Evolutionary conservation across 2,888 invertebrate species (phyloP).

Genomic region (Leucophenga montana): DNA sequence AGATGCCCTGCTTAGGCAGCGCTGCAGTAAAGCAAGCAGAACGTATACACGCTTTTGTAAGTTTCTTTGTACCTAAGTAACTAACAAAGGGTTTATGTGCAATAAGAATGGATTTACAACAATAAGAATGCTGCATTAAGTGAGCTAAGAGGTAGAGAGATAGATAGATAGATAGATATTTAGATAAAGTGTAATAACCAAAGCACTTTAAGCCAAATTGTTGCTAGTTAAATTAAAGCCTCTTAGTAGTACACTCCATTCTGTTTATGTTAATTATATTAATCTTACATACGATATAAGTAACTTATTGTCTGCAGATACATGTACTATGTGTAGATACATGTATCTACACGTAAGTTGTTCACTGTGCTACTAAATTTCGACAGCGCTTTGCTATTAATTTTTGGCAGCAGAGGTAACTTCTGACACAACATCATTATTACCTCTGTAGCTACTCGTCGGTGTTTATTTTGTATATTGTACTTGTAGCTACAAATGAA

Average conservation of each 20-base stretch:
- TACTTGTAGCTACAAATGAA: neutral
- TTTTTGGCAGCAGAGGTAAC: no score
- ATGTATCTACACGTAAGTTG: neutral
- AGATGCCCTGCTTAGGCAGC: no score
- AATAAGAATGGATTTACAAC: neutral
- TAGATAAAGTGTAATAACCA: neutral
- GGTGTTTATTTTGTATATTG: neutral
- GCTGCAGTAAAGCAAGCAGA: no score
- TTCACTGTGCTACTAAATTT: neutral
- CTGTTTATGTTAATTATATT: neutral
- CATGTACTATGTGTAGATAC: neutral
- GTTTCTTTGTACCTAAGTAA: constrained; percentile 15
- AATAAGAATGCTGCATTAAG: neutral
- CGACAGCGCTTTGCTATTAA: no score
- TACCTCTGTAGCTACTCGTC: no score
- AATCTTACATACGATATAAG: no score
- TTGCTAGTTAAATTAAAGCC: constrained; percentile 9
- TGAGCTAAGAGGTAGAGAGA: no score
- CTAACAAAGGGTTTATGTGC: constrained; percentile 60
- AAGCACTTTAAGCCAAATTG: constrained; percentile 13
- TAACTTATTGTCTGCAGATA: no score
- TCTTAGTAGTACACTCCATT: neutral
- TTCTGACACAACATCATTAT: no score
- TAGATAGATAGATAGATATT: neutral
- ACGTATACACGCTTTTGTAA: no score